Evolutionary conservation across 2,797 vertebrate species (phyloP), one percentile per base, ranked within the genome.

Genomic region (Arctocebus calabarensis): DNA sequence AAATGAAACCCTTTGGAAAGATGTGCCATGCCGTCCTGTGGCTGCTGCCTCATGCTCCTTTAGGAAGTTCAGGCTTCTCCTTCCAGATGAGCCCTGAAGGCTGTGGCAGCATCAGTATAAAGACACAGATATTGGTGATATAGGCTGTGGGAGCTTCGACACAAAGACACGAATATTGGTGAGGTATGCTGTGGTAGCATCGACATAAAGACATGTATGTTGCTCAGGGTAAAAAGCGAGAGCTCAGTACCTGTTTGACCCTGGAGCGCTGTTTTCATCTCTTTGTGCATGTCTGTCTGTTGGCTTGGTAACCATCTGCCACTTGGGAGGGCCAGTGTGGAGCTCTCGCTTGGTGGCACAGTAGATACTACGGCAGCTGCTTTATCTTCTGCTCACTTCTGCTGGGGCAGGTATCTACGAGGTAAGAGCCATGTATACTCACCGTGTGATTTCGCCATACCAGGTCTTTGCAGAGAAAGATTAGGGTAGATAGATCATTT

Each of bases 391-490:
- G 1, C 62, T 48, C 25, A 48, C 34, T n/a, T n/a, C n/a, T n/a
- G 57, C 32, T 45, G 1, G 68, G 7, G 0, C 59, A 1, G 43
- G 2, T 10, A 0, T 23, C 2, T 10, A 0, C 29, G 57, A 27
- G 45, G 25, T 37, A 25, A 81, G 25, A 70, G 27, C 90, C 73
- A 0, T 11, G 3, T 20, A 2, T 40, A 57, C 70, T 83, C 25
- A 29, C 37, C n/a, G 84, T 57, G 27, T 62, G 23, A n/a, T 43
- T 74, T 64, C 62, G n/a, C 64, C 48, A 86, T n/a, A 55, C 52
- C 52, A 27, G 74, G 66, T 73, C 78, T 84, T 83, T 40, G n/a
- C n/a, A 40, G 10, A 52, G 62, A 66, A 40, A 23, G 17, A 40
- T 22, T 45, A n/a, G 34, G 13, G 37, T 12, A 3, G 61, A 11